Percentiles rank a stretch among this genome's conserved stretches.
Conservation (phyloP, 2,113 vertebrate species). For the Marmota flaviventris region DNA sequence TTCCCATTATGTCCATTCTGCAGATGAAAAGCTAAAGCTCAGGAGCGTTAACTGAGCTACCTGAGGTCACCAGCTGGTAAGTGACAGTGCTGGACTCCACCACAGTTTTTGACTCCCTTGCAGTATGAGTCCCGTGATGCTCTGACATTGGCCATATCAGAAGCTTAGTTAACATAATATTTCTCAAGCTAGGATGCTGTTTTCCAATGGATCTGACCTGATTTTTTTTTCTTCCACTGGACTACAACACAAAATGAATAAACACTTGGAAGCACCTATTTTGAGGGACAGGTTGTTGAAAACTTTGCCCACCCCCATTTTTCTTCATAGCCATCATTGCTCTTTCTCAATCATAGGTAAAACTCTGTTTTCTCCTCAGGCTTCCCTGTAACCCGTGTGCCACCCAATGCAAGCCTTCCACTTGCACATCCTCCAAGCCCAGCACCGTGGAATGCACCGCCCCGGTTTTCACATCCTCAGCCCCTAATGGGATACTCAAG, state of each 20-base stretch:
- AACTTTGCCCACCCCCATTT: background rate
- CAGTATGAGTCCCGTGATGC: rapidly evolving
- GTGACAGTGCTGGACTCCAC: background rate
- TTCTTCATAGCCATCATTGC: background rate
- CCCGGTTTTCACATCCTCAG: background rate
- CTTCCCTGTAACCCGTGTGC: slow-evolving; percentile 53
- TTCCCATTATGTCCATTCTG: background rate
- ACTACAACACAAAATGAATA: background rate
- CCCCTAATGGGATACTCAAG: background rate
- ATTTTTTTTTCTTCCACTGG: background rate
- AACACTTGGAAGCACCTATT: background rate
- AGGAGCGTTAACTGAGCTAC: background rate
- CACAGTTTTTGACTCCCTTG: background rate
- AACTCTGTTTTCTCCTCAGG: slow-evolving; percentile 71
- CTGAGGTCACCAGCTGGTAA: background rate
- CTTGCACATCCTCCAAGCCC: background rate
- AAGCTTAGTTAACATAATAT: background rate
- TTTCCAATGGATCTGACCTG: background rate
- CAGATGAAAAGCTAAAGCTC: background rate
- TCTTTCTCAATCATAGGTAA: background rate
- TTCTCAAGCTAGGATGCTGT: background rate
- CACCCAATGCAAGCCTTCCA: slow-evolving; percentile 42
- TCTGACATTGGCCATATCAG: rapidly evolving
- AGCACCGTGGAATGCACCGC: background rate
- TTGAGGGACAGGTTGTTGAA: background rate